phyloP scores from a whole-genome alignment of 2,888 invertebrate genomes.

The Drosophila picticornis region DNA sequence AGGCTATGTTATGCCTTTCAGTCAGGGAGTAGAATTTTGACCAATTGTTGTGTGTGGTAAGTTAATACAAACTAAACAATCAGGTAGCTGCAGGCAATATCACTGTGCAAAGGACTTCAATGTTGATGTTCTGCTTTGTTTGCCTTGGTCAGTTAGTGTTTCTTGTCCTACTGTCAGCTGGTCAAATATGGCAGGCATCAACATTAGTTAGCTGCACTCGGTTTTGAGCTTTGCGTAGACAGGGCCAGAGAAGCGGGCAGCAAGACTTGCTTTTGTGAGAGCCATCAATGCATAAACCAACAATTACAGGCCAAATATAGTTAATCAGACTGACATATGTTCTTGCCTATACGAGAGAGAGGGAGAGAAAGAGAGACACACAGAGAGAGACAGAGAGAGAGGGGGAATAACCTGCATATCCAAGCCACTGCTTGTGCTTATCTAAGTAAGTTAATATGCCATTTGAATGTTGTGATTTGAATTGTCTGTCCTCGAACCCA shows the following conservation, averaged over 20 bases:
- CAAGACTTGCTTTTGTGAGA: slow-evolving; percentile 37
- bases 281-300: slow-evolving; percentile 57
- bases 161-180: slow-evolving; percentile 46
- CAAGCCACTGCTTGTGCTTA: slow-evolving; percentile 49
- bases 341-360: slow-evolving; percentile 1
- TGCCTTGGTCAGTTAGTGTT: slow-evolving; percentile 41
- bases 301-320: slow-evolving; percentile 44
- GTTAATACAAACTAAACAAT: slow-evolving; percentile 56
- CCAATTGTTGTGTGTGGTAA: slow-evolving; percentile 15
- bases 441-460: slow-evolving; percentile 78
- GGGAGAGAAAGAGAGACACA: background rate
- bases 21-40: background rate
- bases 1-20: background rate
- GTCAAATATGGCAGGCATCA: slow-evolving; percentile 59
- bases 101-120: slow-evolving; percentile 7
- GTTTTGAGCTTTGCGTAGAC: slow-evolving; percentile 26
- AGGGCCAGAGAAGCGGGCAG: background rate
- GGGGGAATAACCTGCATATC: slow-evolving; percentile 14
- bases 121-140: slow-evolving; percentile 19
- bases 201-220: slow-evolving; percentile 59
- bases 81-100: slow-evolving; percentile 28
- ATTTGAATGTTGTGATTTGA: slow-evolving; percentile 69
- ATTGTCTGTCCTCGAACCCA: slow-evolving; percentile 7
- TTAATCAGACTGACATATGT: slow-evolving; percentile 32
- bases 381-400: background rate